Evolutionary conservation across 1,140 invertebrate species (phyloP), one percentile per base, ranked within the genome.

Genomic region (Dendrolimus punctatus): DNA sequence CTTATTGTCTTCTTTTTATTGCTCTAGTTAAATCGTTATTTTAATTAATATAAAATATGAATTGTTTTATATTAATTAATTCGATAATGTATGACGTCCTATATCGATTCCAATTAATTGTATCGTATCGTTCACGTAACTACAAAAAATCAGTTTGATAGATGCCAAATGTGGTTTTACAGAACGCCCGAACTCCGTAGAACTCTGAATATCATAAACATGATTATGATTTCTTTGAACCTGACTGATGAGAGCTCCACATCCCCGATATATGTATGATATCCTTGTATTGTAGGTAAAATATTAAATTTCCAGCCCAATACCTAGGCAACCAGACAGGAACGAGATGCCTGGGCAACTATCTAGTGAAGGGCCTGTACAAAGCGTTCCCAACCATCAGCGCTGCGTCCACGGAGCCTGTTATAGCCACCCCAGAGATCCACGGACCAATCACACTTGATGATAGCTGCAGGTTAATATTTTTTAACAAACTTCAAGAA

Each of bases 271-370:
- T 23, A 23, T 23, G 23, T 23, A 23, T 23, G 23, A 3, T 23
- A 23, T 23, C 23, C 23, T 23, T 23, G 23, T 23, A 23, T 23
- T 23, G 23, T 23, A 23, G 23, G 23, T 2, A 23, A 23, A 23
- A 42, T 8, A 42, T 42, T 7, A 5, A 50, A 39, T 23, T 55
- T 64, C 8, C 87, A 91, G 76, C 80, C 0, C 78, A 87, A 54
- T 79, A 78, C 49, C 61, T 94, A 44, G 92, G 92, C 39, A 94
- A 93, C 77, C 92, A 94, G 74, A 89, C 90, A 51, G 93, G 91
- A 67, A 96, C 91, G 0, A 80, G 96, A 41, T 97, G 95, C 68
- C 84, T 98, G 23, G 95, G 96, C n/a, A 96, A 97, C 84, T 96
- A 96, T 72, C 86, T 94, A 57, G 92, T 97, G 0, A 97, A 98